Evolutionary conservation across 30 jellyfish, hydroid and myxozoan genomes (phyloP).

Genomic region (Hydra vulgaris): DNA sequence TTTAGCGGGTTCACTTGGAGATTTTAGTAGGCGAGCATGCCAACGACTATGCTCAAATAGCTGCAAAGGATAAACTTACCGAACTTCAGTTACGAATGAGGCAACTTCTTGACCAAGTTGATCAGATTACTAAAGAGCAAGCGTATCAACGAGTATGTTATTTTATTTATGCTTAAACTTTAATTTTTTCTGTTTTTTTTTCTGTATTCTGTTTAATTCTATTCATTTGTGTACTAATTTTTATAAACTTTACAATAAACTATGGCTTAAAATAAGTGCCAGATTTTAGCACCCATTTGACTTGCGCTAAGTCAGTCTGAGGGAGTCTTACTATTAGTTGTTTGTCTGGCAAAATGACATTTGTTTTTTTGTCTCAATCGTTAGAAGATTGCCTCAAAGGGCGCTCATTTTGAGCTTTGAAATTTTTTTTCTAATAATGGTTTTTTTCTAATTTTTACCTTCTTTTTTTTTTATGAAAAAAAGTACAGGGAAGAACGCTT

Average conservation of each 20-base stretch:
- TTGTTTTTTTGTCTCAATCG: no score
- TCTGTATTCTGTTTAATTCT: not conserved
- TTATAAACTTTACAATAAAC: no score
- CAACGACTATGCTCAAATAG: constrained; percentile 73
- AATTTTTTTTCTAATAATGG: no score
- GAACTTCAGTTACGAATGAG: constrained; percentile 86
- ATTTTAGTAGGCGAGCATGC: constrained; percentile 91
- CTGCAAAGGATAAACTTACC: constrained; percentile 86
- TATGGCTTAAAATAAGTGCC: no score
- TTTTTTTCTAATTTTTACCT: not conserved
- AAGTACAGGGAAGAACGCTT: constrained; percentile 92
- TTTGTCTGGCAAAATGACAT: no score
- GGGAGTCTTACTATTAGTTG: no score
- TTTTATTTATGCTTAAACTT: not conserved
- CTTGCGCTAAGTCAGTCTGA: no score
- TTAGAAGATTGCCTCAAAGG: no score
- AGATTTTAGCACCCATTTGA: no score
- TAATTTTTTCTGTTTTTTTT: not conserved
- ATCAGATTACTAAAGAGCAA: constrained; percentile 92
- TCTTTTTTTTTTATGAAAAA: not conserved
- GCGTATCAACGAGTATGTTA: constrained; percentile 78
- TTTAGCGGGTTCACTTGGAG: constrained; percentile 76
- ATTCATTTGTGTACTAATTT: no score
- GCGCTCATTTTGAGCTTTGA: no score
- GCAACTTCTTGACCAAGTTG: constrained; percentile 77